Evolutionary conservation across 2,888 invertebrate species (phyloP).

Genomic region (Hoplodrina ambigua): DNA sequence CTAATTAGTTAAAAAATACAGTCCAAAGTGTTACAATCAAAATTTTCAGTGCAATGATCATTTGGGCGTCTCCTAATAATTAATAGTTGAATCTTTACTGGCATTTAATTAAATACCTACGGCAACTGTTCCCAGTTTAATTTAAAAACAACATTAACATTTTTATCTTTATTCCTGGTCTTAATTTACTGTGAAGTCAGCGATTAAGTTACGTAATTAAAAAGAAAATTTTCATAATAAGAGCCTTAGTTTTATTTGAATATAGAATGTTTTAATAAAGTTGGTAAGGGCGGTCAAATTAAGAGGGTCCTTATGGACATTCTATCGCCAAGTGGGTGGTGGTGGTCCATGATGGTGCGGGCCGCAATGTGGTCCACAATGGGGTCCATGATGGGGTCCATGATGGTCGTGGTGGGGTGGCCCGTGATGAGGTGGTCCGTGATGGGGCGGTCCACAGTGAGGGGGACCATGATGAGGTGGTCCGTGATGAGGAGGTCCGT

Average conservation of each 20-base stretch:
- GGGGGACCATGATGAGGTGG: conserved; percentile 42
- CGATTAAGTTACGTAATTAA: conserved; percentile 54
- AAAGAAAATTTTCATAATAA: conserved; percentile 40
- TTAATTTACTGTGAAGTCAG: conserved; percentile 47
- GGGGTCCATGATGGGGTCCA: conserved; percentile 29
- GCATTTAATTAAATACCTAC: conserved; percentile 44
- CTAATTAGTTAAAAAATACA: conserved; percentile 1
- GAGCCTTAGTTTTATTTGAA: conserved; percentile 34
- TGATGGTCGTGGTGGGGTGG: conserved; percentile 21
- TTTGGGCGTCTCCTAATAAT: not conserved
- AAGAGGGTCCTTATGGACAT: not conserved
- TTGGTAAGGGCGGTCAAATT: not conserved
- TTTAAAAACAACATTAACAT: conserved; percentile 62
- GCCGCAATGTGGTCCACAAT: not conserved
- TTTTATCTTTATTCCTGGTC: conserved; percentile 58
- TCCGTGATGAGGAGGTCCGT: conserved; percentile 48
- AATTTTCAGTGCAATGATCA: conserved; percentile 2
- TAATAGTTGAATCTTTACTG: conserved; percentile 40
- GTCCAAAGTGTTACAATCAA: not conserved
- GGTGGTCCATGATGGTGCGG: conserved; percentile 31
- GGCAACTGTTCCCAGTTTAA: conserved; percentile 46
- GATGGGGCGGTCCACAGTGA: conserved; percentile 34
- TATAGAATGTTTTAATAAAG: conserved; percentile 14
- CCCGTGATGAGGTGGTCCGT: conserved; percentile 27
- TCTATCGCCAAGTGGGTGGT: conserved; percentile 38